Conservation (phyloP, 2,113 vertebrate genomes). For the Mormyrus lacerda region DNA sequence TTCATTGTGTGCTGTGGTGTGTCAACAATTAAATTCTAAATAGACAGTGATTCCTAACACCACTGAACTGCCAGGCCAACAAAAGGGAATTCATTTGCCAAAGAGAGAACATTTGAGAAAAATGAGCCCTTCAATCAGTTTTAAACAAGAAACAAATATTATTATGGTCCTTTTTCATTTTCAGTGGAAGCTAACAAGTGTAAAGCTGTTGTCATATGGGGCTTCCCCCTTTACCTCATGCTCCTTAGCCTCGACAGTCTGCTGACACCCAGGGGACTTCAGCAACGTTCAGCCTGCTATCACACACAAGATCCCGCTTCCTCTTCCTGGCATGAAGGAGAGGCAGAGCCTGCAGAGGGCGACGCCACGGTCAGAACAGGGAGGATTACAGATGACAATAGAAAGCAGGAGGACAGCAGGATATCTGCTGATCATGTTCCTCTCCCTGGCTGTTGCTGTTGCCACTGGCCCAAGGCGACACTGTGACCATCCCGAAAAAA, state of each 20-base stretch:
- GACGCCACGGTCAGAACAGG: background rate
- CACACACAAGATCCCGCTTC: constrained; percentile 42
- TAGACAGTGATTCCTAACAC: background rate
- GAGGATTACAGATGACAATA: background rate
- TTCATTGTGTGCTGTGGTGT: no score
- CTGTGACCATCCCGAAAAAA: background rate
- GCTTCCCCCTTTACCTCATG: background rate
- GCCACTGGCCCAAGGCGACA: background rate
- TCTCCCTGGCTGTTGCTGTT: background rate
- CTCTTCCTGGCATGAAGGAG: constrained; percentile 44
- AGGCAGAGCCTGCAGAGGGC: constrained; percentile 28
- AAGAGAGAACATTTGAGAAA: background rate
- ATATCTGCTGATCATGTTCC: constrained; percentile 3
- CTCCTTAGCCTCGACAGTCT: background rate
- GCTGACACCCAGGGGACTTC: constrained; percentile 19
- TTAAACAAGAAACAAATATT: background rate
- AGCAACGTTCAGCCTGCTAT: constrained; percentile 29
- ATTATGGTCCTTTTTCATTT: background rate
- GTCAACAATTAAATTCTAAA: no score
- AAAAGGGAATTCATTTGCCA: background rate
- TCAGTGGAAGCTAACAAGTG: background rate
- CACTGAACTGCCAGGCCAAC: background rate
- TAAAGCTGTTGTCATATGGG: background rate
- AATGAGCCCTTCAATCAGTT: background rate
- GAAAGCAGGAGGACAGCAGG: background rate